Evolutionary conservation across 2,888 invertebrate species (phyloP).

Genomic region (Poecilus cupreus): DNA sequence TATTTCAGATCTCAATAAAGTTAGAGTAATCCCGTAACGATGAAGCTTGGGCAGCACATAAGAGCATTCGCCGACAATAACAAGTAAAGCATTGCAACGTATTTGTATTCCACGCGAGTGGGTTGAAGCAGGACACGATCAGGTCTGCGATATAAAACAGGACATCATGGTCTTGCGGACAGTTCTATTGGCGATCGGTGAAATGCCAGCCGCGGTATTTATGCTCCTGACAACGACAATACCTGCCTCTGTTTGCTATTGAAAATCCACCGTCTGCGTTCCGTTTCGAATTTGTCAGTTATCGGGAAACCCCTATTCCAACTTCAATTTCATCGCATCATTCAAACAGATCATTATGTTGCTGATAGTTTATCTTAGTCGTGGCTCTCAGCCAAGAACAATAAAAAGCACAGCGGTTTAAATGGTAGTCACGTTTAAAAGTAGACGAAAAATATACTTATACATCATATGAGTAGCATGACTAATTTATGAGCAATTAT

Average conservation of each 20-base stretch:
- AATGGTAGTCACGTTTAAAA: too few relatives aligned
- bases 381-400: not conserved
- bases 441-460: too few relatives aligned
- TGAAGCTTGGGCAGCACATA: too few relatives aligned
- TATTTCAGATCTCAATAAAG: too few relatives aligned
- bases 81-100: too few relatives aligned
- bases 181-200: not conserved
- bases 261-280: not conserved
- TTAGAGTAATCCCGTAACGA: too few relatives aligned
- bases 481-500: too few relatives aligned
- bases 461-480: too few relatives aligned
- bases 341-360: not conserved
- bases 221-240: not conserved
- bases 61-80: too few relatives aligned
- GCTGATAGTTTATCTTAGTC: not conserved
- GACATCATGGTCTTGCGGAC: not conserved
- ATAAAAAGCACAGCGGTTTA: not conserved
- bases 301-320: not conserved
- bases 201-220: not conserved
- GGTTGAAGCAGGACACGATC: not conserved
- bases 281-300: slow-evolving; percentile 16
- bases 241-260: not conserved
- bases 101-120: slow-evolving; percentile 1
- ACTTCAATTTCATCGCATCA: not conserved
- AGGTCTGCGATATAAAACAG: too few relatives aligned